phyloP scores from a whole-genome alignment of 2,888 invertebrate species.

The Amiota mariae region DNA sequence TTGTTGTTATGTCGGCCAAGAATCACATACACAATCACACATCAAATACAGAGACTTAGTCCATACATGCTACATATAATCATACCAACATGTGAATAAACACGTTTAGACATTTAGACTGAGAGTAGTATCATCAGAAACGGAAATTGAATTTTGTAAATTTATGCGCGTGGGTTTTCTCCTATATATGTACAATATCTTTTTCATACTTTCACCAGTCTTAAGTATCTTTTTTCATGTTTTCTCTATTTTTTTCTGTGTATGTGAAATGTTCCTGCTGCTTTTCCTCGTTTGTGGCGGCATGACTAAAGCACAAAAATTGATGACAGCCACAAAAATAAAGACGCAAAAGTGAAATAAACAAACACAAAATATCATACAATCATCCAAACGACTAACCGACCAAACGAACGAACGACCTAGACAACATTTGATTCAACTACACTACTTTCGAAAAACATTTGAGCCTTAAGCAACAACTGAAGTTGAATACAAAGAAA shows the following conservation, averaged over 20 bases:
- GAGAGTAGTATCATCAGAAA: neutral
- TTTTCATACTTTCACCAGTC: no score
- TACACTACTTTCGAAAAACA: neutral
- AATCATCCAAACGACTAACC: neutral
- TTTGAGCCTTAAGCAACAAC: neutral
- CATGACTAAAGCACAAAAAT: slow-evolving; percentile 21
- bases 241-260: no score
- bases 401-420: neutral
- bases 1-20: no score
- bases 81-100: slow-evolving; percentile 29
- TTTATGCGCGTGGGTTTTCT: slow-evolving; percentile 12
- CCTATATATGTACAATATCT: neutral
- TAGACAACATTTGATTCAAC: no score
- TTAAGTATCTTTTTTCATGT: no score
- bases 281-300: neutral
- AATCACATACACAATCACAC: neutral
- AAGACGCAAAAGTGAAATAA: slow-evolving; percentile 6
- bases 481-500: neutral
- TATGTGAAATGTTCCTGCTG: neutral
- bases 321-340: slow-evolving; percentile 23
- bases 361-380: slow-evolving; percentile 13
- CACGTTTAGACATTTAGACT: no score
- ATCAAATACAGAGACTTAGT: no score
- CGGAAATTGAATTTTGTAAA: slow-evolving; percentile 27
- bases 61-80: neutral